A percentile compares a stretch with the other conserved stretches of the same genome.
These are phyloP conservation scores for Aphrophora alni DNA, from an alignment of 2,888 invertebrate genomes.

Conservation along the genomic window DNA sequence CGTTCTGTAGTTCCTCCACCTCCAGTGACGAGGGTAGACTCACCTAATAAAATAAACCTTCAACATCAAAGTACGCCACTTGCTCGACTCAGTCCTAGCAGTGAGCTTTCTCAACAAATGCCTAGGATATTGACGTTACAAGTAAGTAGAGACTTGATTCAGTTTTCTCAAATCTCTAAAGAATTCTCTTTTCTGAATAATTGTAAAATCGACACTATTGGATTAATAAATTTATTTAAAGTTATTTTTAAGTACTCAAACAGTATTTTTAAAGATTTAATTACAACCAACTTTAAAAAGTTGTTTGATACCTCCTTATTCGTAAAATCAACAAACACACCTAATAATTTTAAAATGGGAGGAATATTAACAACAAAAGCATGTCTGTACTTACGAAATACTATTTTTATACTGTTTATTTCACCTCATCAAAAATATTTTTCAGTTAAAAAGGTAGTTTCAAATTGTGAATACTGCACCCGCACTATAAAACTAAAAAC, in stretches of 20 bases:
- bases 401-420: too few species aligned
- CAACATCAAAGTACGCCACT: conserved; percentile 90
- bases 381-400: too few species aligned
- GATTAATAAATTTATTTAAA: background rate
- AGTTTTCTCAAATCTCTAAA: background rate
- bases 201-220: background rate
- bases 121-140: conserved; percentile 86
- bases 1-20: conserved; percentile 54
- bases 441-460: too few species aligned
- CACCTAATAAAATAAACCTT: conserved; percentile 52
- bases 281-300: too few species aligned
- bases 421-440: too few species aligned
- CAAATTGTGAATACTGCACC: too few species aligned
- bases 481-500: too few species aligned
- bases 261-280: too few species aligned
- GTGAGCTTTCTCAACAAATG: conserved; percentile 89
- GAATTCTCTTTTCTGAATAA: background rate
- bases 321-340: too few species aligned
- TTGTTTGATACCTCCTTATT: too few species aligned
- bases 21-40: conserved; percentile 54
- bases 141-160: conserved; percentile 46
- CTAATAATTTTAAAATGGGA: too few species aligned
- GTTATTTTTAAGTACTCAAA: background rate
- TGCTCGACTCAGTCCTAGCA: conserved; percentile 89
- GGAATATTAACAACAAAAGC: too few species aligned